Conservation (phyloP, 2,797 vertebrate genomes). For the Tolypeutes matacus region DNA sequence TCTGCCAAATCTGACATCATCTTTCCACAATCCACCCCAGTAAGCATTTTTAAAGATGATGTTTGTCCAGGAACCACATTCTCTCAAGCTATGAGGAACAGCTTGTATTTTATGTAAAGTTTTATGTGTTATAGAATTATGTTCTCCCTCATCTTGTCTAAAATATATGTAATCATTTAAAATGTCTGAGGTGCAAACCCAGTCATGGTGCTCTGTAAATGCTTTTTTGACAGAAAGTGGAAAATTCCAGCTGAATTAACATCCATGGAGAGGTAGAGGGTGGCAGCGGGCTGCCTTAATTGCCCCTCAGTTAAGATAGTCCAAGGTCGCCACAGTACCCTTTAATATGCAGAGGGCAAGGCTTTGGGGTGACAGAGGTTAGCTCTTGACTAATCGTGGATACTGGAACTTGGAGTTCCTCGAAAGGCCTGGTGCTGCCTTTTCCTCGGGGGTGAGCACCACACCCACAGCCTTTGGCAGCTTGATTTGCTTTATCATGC, state of each 20-base stretch:
- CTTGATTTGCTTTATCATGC: background rate
- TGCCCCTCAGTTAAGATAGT: background rate
- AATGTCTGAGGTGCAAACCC: background rate
- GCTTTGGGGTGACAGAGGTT: background rate
- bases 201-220: background rate
- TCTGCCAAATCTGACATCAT: too few relatives aligned
- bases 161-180: background rate
- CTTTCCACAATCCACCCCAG: too few relatives aligned
- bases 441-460: background rate
- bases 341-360: too few relatives aligned
- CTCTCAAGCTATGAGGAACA: background rate
- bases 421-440: too few relatives aligned
- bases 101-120: background rate
- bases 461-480: background rate
- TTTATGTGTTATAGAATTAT: background rate
- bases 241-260: background rate
- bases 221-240: background rate
- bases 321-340: too few relatives aligned
- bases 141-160: background rate
- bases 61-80: background rate
- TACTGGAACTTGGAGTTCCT: background rate
- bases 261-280: background rate
- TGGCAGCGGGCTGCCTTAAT: background rate
- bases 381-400: background rate
- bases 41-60: background rate